Evolutionary conservation across 2,113 vertebrate genomes (phyloP).

Genomic region (Bos javanicus): DNA sequence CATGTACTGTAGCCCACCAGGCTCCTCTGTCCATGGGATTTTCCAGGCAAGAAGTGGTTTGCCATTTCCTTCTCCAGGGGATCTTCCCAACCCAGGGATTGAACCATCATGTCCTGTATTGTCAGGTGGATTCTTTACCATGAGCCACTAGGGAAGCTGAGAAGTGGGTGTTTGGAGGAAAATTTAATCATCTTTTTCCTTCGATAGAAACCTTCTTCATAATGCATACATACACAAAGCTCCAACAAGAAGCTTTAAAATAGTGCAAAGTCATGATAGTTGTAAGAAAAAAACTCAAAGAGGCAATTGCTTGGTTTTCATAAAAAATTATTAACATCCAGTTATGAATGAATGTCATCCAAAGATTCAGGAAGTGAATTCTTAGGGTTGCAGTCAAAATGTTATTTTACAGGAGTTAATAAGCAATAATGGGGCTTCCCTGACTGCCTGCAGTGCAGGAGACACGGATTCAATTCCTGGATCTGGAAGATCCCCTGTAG

Average conservation of each 20-base stretch:
- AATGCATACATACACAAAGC: background rate
- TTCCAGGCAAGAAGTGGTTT: background rate
- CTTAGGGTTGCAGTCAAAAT: background rate
- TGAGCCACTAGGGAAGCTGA: background rate
- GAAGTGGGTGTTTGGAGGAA: background rate
- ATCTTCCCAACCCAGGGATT: background rate
- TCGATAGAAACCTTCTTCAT: background rate
- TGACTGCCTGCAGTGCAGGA: background rate
- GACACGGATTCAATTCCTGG: background rate
- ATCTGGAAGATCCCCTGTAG: background rate
- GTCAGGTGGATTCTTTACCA: background rate
- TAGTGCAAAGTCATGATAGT: constrained; percentile 16
- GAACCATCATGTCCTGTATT: background rate
- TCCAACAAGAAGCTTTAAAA: constrained; percentile 22
- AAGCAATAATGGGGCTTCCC: background rate
- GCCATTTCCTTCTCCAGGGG: background rate
- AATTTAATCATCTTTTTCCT: background rate
- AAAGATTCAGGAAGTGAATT: constrained; percentile 18
- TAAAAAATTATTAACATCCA: constrained; percentile 31
- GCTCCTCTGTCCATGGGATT: background rate
- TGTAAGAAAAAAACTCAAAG: background rate
- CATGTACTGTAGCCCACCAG: background rate
- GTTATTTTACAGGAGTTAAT: constrained; percentile 7
- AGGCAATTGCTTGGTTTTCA: background rate
- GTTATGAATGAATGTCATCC: constrained; percentile 27